Evolutionary conservation across 2,113 vertebrate genomes (phyloP), one percentile per base, ranked within the genome.

Genomic region (Catagonus wagneri): DNA sequence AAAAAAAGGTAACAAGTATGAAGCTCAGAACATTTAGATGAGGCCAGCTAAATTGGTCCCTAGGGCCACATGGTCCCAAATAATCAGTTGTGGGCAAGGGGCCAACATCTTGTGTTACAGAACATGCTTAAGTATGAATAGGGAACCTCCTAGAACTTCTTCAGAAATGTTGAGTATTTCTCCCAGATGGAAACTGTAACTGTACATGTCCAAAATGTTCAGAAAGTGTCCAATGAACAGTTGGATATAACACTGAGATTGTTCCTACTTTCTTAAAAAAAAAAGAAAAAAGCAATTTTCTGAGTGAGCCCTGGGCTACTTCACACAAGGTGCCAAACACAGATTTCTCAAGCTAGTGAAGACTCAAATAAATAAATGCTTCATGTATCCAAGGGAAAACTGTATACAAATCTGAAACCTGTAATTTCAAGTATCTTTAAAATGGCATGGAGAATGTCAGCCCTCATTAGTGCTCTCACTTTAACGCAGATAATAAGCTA

Each of bases 371-470:
- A 83, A 89, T 84, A 89, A 89, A 76, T n/a, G 3, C 0, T 88
- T 87, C 32, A 32, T 65, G 13, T 34, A 78, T 4, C 65, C 89
- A 95, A 60, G 39, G 20, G 32, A 94, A 92, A 80, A 17, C 39
- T 75, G 7, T 27, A 27, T 52, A 72, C 52, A 71, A 32, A 32
- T 65, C 29, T 36, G n/a, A 83, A 50, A 61, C 15, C 12, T n/a
- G 0, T 80, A 75, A 84, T 71, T 92, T 7, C 9, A 90, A 66
- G 50, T 87, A 81, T 69, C 44, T 83, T 72, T 86, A 75, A 96
- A 94, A 95, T n/a, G 61, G 12, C 76, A 60, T 22, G 9, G 25
- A 72, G 36, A 76, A 93, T 65, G 61, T 84, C 76, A 96, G 23
- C 29, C 12, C 50, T 97, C 88, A 95, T 95, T 92, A 90, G 54